Conservation (phyloP, 2,797 vertebrate species). For the Champsocephalus gunnari region DNA sequence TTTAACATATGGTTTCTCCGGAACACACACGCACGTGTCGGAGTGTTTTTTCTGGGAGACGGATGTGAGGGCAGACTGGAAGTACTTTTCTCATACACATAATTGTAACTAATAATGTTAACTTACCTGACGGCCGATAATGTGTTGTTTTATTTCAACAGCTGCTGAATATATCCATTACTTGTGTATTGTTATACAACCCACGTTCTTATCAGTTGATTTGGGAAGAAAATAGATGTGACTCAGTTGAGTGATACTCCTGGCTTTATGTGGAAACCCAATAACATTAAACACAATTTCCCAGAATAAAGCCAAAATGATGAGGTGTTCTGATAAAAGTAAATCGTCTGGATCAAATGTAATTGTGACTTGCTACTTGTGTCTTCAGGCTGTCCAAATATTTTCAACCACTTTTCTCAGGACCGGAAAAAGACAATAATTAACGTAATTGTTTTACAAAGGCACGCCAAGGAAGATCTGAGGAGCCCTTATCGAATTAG, state of each 20-base stretch:
- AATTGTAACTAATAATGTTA: conserved; percentile 15
- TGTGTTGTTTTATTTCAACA: conserved; percentile 4
- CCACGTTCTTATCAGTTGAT: neutral
- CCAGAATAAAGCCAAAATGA: neutral
- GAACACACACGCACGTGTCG: neutral
- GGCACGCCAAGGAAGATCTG: conserved; percentile 17
- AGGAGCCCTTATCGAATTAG: conserved; percentile 47
- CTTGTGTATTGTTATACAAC: neutral
- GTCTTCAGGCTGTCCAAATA: neutral
- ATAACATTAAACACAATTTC: neutral
- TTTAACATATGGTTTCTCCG: conserved; percentile 36
- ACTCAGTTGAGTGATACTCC: neutral
- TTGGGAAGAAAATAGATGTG: neutral
- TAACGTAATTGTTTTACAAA: conserved; percentile 26
- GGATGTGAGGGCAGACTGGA: conserved; percentile 24
- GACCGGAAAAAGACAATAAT: conserved; percentile 9
- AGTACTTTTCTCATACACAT: conserved; percentile 3
- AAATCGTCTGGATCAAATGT: neutral
- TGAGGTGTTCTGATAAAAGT: neutral
- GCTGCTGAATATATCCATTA: neutral
- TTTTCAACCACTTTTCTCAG: conserved; percentile 19
- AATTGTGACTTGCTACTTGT: neutral
- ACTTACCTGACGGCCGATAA: conserved; percentile 1
- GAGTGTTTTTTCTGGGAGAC: conserved; percentile 14
- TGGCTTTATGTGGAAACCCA: neutral